These are phyloP conservation scores for Eubasilissa splendida DNA, from an alignment of 2,888 invertebrate species.

Conservation along the genomic window DNA sequence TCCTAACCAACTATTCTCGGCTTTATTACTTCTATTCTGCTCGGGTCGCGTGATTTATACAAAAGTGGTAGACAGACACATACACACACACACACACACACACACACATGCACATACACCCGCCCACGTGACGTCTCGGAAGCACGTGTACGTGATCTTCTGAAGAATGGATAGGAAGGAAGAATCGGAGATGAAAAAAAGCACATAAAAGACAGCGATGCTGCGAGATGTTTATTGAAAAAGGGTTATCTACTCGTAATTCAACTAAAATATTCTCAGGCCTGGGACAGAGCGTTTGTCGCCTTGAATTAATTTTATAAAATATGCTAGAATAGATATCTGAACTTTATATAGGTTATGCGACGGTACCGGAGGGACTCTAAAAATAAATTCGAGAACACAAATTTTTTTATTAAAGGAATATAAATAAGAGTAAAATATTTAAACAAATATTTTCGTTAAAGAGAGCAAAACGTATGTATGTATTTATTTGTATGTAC, in stretches of 20 bases:
- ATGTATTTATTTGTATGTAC: too few relatives aligned
- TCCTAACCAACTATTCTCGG: slow-evolving; percentile 6
- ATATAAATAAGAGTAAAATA: too few relatives aligned
- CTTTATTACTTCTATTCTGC: background rate
- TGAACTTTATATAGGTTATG: too few relatives aligned
- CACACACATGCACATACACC: background rate
- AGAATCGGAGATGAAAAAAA: background rate
- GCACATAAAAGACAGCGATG: slow-evolving; percentile 19
- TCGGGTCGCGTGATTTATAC: slow-evolving; percentile 9
- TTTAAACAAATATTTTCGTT: too few relatives aligned
- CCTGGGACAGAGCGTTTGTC: background rate
- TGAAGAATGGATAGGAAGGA: slow-evolving; percentile 1
- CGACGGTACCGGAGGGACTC: too few relatives aligned
- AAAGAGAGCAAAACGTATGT: too few relatives aligned
- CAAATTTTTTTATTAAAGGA: too few relatives aligned
- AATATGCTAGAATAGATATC: too few relatives aligned
- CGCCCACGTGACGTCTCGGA: background rate
- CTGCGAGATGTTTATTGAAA: slow-evolving; percentile 14
- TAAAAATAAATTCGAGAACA: too few relatives aligned
- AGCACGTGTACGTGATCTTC: slow-evolving; percentile 9
- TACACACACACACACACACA: background rate
- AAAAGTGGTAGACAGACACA: background rate
- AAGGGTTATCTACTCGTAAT: slow-evolving; percentile 21
- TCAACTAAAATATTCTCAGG: slow-evolving; percentile 20
- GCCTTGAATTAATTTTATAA: too few relatives aligned